Evolutionary conservation across 1,140 invertebrate species (phyloP).

Genomic region (Aphaenogaster ashmeadi): DNA sequence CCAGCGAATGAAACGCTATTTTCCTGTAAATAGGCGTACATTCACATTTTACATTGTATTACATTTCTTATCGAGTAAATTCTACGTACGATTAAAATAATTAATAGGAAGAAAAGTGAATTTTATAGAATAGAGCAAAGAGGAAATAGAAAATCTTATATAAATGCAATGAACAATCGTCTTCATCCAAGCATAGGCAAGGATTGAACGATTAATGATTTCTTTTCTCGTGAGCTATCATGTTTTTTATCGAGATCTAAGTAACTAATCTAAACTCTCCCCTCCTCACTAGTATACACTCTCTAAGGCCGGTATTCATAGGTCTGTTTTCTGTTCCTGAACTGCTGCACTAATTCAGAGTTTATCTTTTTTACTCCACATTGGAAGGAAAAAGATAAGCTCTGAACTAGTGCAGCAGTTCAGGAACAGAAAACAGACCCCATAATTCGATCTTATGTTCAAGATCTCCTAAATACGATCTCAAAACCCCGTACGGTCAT

Average conservation of each 20-base stretch:
- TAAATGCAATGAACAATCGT: neutral
- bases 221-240: neutral
- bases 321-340: too few species aligned
- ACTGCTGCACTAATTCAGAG: too few species aligned
- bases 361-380: too few species aligned
- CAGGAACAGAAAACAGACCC: too few species aligned
- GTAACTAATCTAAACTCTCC: too few species aligned
- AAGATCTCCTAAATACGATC: too few species aligned
- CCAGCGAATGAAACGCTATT: neutral
- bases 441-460: too few species aligned
- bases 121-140: neutral
- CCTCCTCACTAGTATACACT: neutral
- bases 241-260: neutral
- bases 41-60: neutral
- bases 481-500: too few species aligned
- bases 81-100: neutral
- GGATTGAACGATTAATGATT: neutral
- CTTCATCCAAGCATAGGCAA: neutral
- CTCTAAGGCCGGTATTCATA: neutral
- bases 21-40: too few species aligned
- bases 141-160: neutral
- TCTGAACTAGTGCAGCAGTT: too few species aligned
- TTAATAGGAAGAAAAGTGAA: neutral
- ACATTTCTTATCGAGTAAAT: neutral
- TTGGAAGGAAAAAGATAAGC: too few species aligned